phyloP scores from a whole-genome alignment of 2,888 invertebrate species.

The Pristionchus maxplancki region DNA sequence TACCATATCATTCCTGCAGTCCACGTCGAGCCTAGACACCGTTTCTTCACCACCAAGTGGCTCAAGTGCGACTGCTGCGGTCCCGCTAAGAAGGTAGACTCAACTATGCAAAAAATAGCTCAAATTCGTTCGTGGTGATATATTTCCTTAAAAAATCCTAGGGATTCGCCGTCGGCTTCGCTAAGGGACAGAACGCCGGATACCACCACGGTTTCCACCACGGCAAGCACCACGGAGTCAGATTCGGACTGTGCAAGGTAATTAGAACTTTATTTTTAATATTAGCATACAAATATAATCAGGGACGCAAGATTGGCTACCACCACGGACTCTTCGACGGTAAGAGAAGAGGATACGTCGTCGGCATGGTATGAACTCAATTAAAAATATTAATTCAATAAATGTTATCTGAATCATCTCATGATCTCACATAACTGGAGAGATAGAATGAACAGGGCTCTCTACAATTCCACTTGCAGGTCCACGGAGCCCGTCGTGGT shows the following conservation, averaged over 20 bases:
- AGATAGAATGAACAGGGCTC: not conserved
- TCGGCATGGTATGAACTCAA: not conserved
- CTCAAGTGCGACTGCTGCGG: constrained; percentile 29
- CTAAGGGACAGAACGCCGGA: not conserved
- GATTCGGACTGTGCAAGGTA: not conserved
- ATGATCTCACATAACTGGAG: too few relatives aligned
- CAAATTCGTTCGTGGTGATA: not conserved
- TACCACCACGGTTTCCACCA: not conserved
- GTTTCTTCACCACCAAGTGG: constrained; percentile 30
- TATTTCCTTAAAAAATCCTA: not conserved
- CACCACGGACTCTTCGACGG: not conserved
- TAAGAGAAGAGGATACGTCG: constrained; percentile 26
- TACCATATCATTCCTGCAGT: not conserved
- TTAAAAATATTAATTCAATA: not conserved
- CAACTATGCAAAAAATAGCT: not conserved
- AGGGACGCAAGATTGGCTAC: constrained; percentile 20
- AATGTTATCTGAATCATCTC: not conserved
- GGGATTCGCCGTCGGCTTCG: not conserved
- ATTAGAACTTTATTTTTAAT: too few relatives aligned
- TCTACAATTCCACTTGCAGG: not conserved
- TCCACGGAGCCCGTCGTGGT: constrained; percentile 20
- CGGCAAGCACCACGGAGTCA: not conserved
- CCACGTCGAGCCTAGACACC: not conserved
- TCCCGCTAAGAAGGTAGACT: constrained; percentile 4
- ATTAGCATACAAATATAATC: too few relatives aligned